These are phyloP conservation scores for Berghia stephanieae DNA, from an alignment of 1,140 invertebrate species.

Conservation along the genomic window DNA sequence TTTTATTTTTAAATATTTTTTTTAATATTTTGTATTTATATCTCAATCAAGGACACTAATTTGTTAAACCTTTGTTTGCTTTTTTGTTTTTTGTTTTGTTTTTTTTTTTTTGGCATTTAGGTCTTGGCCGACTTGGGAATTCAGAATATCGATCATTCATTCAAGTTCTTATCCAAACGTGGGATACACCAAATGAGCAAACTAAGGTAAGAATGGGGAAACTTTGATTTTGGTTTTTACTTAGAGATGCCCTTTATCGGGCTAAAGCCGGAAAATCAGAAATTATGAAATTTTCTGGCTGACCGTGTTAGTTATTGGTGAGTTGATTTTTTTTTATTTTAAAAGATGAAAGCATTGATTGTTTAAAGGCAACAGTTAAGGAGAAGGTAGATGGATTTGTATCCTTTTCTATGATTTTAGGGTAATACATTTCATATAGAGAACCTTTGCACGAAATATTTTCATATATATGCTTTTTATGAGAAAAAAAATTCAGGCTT, in stretches of 20 bases:
- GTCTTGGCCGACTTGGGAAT: conserved; percentile 78
- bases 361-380: too few relatives aligned
- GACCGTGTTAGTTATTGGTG: background rate
- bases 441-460: too few relatives aligned
- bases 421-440: too few relatives aligned
- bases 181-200: conserved; percentile 67
- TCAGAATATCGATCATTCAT: conserved; percentile 80
- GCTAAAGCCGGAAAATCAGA: background rate
- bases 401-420: too few relatives aligned
- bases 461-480: too few relatives aligned
- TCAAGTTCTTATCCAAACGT: conserved; percentile 72
- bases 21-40: conserved; percentile 13
- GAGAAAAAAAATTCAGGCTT: too few relatives aligned
- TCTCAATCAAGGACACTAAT: conserved; percentile 47
- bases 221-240: background rate
- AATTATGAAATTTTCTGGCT: background rate
- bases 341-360: too few relatives aligned
- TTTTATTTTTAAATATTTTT: conserved; percentile 8
- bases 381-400: background rate
- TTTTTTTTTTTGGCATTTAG: conserved; percentile 65
- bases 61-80: conserved; percentile 69
- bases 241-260: background rate
- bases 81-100: conserved; percentile 75
- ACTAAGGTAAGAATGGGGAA: conserved; percentile 67
- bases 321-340: background rate